A percentile compares a stretch with the other conserved stretches of the same genome.
Conservation (phyloP, 2,797 vertebrate species). For the Poecilia velifera region DNA sequence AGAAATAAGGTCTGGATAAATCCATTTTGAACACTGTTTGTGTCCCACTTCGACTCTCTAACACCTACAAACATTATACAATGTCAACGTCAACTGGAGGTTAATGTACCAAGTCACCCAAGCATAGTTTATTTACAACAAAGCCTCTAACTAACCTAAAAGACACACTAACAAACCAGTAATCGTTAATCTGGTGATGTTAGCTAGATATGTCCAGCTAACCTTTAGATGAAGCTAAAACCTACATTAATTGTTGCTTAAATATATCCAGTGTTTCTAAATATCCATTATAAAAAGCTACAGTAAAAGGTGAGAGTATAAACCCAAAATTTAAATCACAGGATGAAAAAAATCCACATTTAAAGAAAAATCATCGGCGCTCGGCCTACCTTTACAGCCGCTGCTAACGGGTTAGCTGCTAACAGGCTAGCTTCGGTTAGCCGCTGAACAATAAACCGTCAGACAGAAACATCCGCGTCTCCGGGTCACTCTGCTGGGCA, state of each 20-base stretch:
- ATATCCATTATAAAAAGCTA: not conserved
- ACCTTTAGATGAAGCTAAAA: not conserved
- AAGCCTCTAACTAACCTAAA: not conserved
- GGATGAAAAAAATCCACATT: not conserved
- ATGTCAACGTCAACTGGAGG: no score
- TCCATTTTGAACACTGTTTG: not conserved
- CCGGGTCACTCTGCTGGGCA: not conserved
- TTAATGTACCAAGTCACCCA: not conserved
- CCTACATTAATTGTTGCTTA: not conserved
- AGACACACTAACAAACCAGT: not conserved
- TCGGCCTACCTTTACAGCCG: conserved; percentile 36
- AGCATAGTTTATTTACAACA: not conserved
- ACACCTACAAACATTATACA: not conserved
- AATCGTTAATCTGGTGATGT: not conserved
- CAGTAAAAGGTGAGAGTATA: not conserved
- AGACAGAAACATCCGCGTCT: conserved; percentile 42
- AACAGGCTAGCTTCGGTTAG: conserved; percentile 59
- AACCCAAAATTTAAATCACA: not conserved
- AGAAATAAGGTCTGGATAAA: not conserved
- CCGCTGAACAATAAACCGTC: conserved; percentile 16
- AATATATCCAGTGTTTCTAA: not conserved
- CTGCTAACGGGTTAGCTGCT: conserved; percentile 62
- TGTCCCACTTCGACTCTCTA: not conserved
- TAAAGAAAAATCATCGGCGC: not conserved
- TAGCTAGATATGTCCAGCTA: conserved; percentile 2